Conservation (phyloP, 1,140 invertebrate genomes). For the Batillaria attramentaria region DNA sequence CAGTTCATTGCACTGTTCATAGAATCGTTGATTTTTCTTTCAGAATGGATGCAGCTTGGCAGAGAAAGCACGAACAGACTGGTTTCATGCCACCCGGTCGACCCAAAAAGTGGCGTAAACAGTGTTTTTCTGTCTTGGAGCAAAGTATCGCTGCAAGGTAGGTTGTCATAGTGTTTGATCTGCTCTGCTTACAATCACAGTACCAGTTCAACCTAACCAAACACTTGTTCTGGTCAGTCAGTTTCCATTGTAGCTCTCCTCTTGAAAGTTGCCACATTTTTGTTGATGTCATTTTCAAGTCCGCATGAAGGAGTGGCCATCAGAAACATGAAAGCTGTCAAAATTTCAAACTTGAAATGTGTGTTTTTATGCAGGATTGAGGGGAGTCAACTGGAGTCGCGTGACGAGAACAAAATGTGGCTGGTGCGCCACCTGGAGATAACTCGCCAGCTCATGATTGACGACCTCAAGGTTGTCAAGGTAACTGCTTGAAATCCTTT, state of each 20-base stretch:
- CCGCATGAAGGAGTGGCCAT: too few relatives aligned
- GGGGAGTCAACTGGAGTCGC: conserved; percentile 91
- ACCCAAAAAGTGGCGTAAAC: conserved; percentile 93
- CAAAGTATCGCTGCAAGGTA: conserved; percentile 79
- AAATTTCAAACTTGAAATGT: neutral
- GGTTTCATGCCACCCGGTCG: conserved; percentile 93
- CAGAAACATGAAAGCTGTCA: too few relatives aligned
- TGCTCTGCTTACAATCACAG: too few relatives aligned
- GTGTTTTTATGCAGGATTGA: conserved; percentile 68
- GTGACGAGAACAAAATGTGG: conserved; percentile 95
- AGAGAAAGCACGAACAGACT: conserved; percentile 67
- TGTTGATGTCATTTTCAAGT: too few relatives aligned
- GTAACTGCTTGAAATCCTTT: conserved; percentile 49
- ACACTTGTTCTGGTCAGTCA: too few relatives aligned
- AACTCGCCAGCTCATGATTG: conserved; percentile 89
- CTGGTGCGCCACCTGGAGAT: conserved; percentile 84
- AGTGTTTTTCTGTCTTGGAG: conserved; percentile 84
- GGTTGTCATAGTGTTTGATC: too few relatives aligned
- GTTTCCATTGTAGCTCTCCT: too few relatives aligned
- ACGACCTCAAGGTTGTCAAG: conserved; percentile 94
- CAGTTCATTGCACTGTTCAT: too few relatives aligned
- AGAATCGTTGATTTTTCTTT: conserved; percentile 12
- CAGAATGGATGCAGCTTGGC: conserved; percentile 62
- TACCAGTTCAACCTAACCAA: too few relatives aligned
- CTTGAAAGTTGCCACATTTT: neutral